Base-by-base conservation (phyloP, 2,797 vertebrate genomes). In the Sorex maritimensis region DNA sequence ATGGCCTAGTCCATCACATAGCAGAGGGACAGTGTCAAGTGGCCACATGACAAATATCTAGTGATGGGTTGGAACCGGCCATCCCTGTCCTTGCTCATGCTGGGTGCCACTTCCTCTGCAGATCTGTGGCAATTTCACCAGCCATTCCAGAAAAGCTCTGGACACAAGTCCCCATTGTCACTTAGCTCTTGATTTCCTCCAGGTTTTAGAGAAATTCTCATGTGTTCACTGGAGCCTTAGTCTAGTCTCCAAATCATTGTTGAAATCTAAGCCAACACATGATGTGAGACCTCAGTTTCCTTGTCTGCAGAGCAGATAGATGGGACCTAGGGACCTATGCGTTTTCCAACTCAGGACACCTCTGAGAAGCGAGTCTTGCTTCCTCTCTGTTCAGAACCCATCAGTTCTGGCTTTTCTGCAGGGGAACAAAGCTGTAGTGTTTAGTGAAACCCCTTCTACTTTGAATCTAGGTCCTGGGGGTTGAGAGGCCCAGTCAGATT, bases 351-450 rank as follows among this genome's bases (percentile, higher is more conserved):
- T 79, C 69, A 30, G 38, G 81, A 58, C 38, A 44, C 23, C n/a
- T 63, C 84, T 41, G 15, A 52, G 55, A 26, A 68, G 38, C 61
- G 83, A 34, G 28, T 49, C 69, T 81, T 13, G n/a, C 67, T 93
- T n/a, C 77, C 52, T 84, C 93, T 95, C 82, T 83, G 8, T 34
- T 96, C 73, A 58, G 81, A 89, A 58, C 24, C 52, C 24, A 74
- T 69, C 23, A 81, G 10, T 67, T 72, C 6, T 84, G 80, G 30
- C 80, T 73, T n/a, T 74, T 86, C 68, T 21, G 5, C 28, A 65
- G 38, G 69, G 71, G 34, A 95, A 94, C 68, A 94, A 86, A 96
- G 83, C 72, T 68, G 6, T 63, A 80, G 74, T 92, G 91, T 94
- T 72, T 86, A 84, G 74, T 55, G 71, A 68, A 91, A 58, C 61